Evolutionary conservation across 2,797 vertebrate genomes (phyloP), one percentile per base, ranked within the genome.

Genomic region (Sebastes variabilis): DNA sequence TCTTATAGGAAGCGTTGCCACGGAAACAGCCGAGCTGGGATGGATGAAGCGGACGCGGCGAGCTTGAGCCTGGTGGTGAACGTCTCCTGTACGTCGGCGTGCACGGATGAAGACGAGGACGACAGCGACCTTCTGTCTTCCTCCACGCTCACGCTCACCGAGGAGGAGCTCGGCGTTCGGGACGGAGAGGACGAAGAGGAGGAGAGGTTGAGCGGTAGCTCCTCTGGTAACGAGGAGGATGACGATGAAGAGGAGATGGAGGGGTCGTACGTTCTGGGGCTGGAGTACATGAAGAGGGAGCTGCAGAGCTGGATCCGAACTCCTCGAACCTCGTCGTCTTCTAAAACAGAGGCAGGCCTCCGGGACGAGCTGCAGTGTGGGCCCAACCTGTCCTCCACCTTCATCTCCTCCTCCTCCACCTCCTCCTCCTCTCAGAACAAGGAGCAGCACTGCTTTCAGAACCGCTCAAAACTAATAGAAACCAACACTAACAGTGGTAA

Each of bases 51-150:
- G 0, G 99, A 99, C 4, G 97, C 95, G 32, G 96, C 97, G 36
- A 99, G 97, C 77, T 87, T 99, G 91, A 99, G 99, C 93, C 98
- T 99, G 97, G 96, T 99, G 73, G 99, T 99, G 58, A 99, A 99
- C 22, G 97, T 99, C 74, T 99, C 98, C 18, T 98, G 97, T 79
- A 97, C 97, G 13, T 99, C 98, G 29, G 97, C 97, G 9, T 98
- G 98, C 84, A 99, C 99, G 1, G 99, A 99, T 59, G 98, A 98
- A 62, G 95, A 96, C 3, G 98, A 99, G 90, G 98, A 99, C 52
- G 97, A 99, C 87, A 98, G 98, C 59, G 98, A 99, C 93, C 97
- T 99, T 65, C 96, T 99, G 79, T 99, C 98, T 27, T 99, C 98
- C 92, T 99, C 98, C 66, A 99, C 98, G 0, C 97, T 99, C 74